Percentiles rank a stretch among this genome's conserved stretches.
Conservation (phyloP, 2,888 invertebrate genomes). For the Ypsolopha scabrella region DNA sequence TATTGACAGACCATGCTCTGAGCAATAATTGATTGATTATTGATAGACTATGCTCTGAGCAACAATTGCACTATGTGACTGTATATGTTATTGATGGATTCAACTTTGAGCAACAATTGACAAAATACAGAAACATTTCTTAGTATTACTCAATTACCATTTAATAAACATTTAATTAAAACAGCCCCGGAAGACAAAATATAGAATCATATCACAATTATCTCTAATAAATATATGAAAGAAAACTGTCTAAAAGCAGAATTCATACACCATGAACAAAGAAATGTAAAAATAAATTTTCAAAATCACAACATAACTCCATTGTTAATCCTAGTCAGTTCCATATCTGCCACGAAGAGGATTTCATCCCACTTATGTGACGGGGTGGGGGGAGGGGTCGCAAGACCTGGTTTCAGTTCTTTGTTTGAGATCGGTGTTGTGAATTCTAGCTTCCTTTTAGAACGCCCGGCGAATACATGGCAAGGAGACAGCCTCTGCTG, state of each 20-base stretch:
- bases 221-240: conserved; percentile 15
- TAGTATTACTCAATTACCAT: not conserved
- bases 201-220: conserved; percentile 30
- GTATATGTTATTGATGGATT: too few relatives aligned
- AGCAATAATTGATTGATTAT: conserved; percentile 41
- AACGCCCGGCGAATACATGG: conserved; percentile 45
- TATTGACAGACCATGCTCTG: conserved; percentile 30
- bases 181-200: conserved; percentile 46
- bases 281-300: conserved; percentile 1
- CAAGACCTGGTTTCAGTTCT: conserved; percentile 41
- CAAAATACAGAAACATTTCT: conserved; percentile 37
- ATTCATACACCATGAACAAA: conserved; percentile 9
- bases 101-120: conserved; percentile 25
- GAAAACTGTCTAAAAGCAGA: conserved; percentile 4
- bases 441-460: conserved; percentile 62
- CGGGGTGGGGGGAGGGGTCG: conserved; percentile 55
- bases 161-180: conserved; percentile 1
- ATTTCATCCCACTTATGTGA: conserved; percentile 70
- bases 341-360: conserved; percentile 69
- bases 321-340: conserved; percentile 68
- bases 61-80: conserved; percentile 22
- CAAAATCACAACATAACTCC: conserved; percentile 17
- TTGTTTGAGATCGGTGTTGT: conserved; percentile 45
- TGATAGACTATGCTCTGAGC: conserved; percentile 21
- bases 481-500: conserved; percentile 32